phyloP scores from a whole-genome alignment of 53 echinoderm and acorn worm genomes.

The Henricia sp. region DNA sequence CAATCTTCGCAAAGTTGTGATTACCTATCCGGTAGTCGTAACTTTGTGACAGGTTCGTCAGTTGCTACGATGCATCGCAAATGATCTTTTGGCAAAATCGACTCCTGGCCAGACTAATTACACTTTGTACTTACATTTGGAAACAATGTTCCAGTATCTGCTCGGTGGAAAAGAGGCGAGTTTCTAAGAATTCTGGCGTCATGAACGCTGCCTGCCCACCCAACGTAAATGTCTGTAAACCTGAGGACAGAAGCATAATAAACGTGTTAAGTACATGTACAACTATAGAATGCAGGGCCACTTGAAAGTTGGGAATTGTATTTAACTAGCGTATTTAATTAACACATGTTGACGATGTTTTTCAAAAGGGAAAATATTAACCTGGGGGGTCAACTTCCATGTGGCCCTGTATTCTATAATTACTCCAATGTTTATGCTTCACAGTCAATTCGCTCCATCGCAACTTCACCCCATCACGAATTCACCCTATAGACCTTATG shows the following conservation, averaged over 20 bases:
- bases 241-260: background rate
- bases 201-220: conserved; percentile 35
- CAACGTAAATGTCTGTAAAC: conserved; percentile 15
- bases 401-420: background rate
- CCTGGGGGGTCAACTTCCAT: background rate
- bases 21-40: too few relatives aligned
- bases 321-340: background rate
- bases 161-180: conserved; percentile 1
- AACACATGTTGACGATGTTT: background rate
- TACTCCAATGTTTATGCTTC: background rate
- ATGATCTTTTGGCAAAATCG: background rate
- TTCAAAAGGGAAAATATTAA: background rate
- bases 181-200: conserved; percentile 20
- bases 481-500: too few relatives aligned
- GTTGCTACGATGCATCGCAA: too few relatives aligned
- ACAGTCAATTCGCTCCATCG: too few relatives aligned
- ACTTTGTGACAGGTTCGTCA: too few relatives aligned
- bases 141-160: conserved; percentile 22
- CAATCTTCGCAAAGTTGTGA: background rate
- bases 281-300: background rate
- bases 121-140: conserved; percentile 9
- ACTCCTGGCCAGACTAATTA: background rate
- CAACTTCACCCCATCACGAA: too few relatives aligned
- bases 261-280: too few relatives aligned
- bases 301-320: background rate